These are phyloP conservation scores for Brachypodius melanocephalos DNA, from an alignment of 2,113 vertebrate genomes.

Conservation along the genomic window DNA sequence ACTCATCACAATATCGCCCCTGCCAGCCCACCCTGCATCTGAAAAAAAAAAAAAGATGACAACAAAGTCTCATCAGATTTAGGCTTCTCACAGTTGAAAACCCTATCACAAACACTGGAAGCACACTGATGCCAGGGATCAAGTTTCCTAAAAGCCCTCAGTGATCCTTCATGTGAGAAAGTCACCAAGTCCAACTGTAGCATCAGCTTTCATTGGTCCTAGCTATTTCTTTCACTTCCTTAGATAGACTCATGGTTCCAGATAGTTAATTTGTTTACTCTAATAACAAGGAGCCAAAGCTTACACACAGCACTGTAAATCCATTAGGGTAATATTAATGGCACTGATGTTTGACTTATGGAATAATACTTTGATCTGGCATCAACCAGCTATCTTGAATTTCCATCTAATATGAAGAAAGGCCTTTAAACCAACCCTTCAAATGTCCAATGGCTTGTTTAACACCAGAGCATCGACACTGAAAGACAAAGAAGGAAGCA, in stretches of 20 bases:
- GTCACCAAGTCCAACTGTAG: background rate
- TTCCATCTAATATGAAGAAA: background rate
- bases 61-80: conserved; percentile 40
- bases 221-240: conserved; percentile 26
- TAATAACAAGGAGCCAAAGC: background rate
- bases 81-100: conserved; percentile 18
- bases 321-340: conserved; percentile 10
- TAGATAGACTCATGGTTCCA: background rate
- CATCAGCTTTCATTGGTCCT: background rate
- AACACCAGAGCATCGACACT: background rate
- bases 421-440: background rate
- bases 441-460: background rate
- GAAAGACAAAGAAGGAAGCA: background rate
- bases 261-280: conserved; percentile 36
- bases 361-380: background rate
- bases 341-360: background rate
- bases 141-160: conserved; percentile 11
- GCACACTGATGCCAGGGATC: background rate
- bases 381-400: background rate
- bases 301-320: background rate
- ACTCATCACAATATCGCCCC: conserved; percentile 95
- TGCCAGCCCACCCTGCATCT: conserved; percentile 98
- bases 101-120: background rate
- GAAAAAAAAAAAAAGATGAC: conserved; percentile 13
- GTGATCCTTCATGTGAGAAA: conserved; percentile 50